Base-by-base conservation (phyloP, 2,888 invertebrate species). In the Furcula furcula region DNA sequence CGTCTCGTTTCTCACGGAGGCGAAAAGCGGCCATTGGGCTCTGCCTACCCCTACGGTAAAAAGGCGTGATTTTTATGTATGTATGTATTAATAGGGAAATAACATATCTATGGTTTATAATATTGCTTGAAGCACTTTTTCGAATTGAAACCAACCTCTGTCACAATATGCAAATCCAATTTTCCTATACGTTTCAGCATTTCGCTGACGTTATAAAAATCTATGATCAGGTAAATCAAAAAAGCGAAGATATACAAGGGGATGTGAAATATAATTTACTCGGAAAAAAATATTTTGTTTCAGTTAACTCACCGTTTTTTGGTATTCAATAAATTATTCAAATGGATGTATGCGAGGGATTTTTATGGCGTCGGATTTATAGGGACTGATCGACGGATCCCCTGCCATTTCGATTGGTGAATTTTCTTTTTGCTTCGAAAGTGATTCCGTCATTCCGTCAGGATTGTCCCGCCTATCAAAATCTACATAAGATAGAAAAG, bases 181-280 rank as follows among this genome's bases (percentile, higher is more conserved):
- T 66, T 67, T 56, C 51, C 43, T 50, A 55, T 56, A 59, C 60
- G 41, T 50, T 47, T 46, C 49, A 42, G 40, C 32, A 28, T 43
- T 35, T 36, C 46, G 46, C 40, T 34, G 41, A 39, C 32, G 59
- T 56, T 60, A 63, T 65, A 65, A 68, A 68, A 54, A 68, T 60
- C 55, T 58, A 60, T 58, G 61, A 51, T 46, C 61, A 63, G 55
- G 65, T 69, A 62, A 64, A 63, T 63, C 67, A 66, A 65, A 59
- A 50, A 36, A 34, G 42, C 37, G 33, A 34, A 32, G 29, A 46
- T 29, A 35, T 40, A 35, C 27, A 33, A 16, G n/a, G 31, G 21
- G 29, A 46, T 36, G 39, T 34, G 36, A 43, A 55, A 50, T 45
- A 52, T 56, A 55, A 60, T 60, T 59, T 53, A 31, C 40, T 41